phyloP scores from a whole-genome alignment of 2,888 invertebrate genomes.

The Neoaliturus tenellus region DNA sequence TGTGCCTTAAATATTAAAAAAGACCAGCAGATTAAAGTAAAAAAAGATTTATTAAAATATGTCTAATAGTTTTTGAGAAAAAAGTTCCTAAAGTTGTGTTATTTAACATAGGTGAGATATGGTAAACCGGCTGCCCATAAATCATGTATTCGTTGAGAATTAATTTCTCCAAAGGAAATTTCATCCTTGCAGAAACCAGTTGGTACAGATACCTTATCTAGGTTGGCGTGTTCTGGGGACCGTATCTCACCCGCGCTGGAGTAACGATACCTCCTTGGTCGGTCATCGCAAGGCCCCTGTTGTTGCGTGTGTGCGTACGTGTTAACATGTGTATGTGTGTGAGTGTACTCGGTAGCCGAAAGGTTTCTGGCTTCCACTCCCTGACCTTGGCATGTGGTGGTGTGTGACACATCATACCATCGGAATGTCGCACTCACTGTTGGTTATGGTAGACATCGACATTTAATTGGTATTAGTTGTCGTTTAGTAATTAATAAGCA shows the following conservation, averaged over 20 bases:
- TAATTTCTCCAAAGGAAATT: background rate
- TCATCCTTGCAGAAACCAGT: conserved; percentile 18
- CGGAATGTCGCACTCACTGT: too few species aligned
- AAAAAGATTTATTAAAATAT: conserved; percentile 9
- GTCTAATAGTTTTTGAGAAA: conserved; percentile 14
- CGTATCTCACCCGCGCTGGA: background rate
- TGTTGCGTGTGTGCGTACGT: too few species aligned
- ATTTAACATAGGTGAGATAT: background rate
- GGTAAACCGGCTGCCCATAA: too few species aligned
- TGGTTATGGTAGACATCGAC: too few species aligned
- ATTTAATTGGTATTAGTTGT: too few species aligned
- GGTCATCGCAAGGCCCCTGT: too few species aligned
- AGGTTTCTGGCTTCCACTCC: background rate
- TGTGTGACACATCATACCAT: background rate
- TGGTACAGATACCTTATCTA: background rate
- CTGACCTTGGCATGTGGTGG: background rate
- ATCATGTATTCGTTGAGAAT: too few species aligned
- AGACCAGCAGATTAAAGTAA: too few species aligned
- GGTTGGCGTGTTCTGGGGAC: background rate
- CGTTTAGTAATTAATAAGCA: too few species aligned
- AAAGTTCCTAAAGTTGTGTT: conserved; percentile 13
- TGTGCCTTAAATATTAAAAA: too few species aligned
- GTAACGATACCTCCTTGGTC: background rate
- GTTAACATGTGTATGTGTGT: background rate
- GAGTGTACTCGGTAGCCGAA: background rate